A percentile compares a stretch with the other conserved stretches of the same genome.
These are phyloP conservation scores for Rattus rattus DNA, from an alignment of 2,113 vertebrate species.

Conservation along the genomic window DNA sequence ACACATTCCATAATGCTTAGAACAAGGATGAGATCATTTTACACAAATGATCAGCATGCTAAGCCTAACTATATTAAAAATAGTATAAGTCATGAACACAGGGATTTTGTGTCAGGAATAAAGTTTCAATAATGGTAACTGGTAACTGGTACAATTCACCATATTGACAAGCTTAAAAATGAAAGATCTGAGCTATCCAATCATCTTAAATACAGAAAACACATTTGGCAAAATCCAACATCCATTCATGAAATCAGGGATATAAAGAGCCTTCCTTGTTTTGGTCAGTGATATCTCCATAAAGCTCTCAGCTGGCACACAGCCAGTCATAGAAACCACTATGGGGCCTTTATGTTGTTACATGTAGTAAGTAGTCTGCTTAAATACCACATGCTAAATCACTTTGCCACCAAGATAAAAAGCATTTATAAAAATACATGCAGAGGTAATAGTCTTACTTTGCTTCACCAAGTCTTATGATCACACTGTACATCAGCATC, in stretches of 20 bases:
- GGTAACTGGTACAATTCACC: no score
- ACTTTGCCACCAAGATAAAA: not conserved
- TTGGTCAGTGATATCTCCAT: no score
- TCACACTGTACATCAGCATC: no score
- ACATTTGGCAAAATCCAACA: not conserved
- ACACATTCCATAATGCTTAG: not conserved
- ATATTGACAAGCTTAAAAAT: not conserved
- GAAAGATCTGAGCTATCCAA: not conserved
- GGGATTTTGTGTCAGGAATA: constrained; percentile 2
- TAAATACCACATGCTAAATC: no score
- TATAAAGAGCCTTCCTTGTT: no score
- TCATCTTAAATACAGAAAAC: not conserved
- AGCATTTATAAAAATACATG: no score
- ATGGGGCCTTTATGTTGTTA: not conserved
- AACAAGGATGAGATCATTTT: not conserved
- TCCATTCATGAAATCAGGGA: no score
- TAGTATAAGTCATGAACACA: not conserved
- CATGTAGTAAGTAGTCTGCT: no score
- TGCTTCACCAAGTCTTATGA: no score
- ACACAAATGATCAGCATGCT: not conserved
- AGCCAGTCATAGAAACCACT: no score
- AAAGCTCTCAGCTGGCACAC: no score
- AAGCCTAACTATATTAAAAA: not conserved
- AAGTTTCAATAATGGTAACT: not conserved
- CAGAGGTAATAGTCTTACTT: no score